Base-by-base conservation (phyloP, 2,888 invertebrate species). In the Eueremaeus valkanovi region DNA sequence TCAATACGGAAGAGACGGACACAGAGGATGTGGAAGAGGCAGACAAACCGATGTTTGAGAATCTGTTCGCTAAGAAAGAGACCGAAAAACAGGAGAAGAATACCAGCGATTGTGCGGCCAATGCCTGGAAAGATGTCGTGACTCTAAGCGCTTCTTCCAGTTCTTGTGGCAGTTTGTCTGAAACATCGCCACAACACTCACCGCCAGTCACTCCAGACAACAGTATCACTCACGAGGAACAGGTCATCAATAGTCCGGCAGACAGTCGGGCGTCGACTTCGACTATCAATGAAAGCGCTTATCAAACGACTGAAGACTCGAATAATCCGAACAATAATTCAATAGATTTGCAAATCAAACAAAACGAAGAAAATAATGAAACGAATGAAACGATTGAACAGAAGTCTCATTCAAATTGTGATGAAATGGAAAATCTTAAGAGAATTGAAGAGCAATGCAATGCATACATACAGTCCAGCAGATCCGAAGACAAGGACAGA, bases 391-490 rank as follows among this genome's bases (percentile, higher is more conserved):
- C 6, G 36, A 45, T 21, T 55, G 24, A 18, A 9, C 18, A 33
- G 61, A 45, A 61, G 29, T 29, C 29, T 63, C 33, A 63, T 18
- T 13, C 68, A 13, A 77, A 78, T 31, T 74, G 73, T 1, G 79
- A 80, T 61, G 80, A 79, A 70, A 77, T 83, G 2, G 85, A 85
- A 72, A 84, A 82, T 76, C 80, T 85, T 75, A 80, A 85, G 72
- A 85, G 85, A 80, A 85, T 86, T 45, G 87, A 87, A 76, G 84
- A 83, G 76, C 85, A 86, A 77, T 86, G 85, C 81, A 63, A 63
- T 63, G 85, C 68, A 9, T 68, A 16, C 68, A 68, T 68, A 24
- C 68, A 68, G 11, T 42, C 42, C 40, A 68, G 33, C 21, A 24
- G 11, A 33, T 33, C 61, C 0, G n/a, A n/a, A 42, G 0, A 40